A percentile compares a stretch with the other conserved stretches of the same genome.
phyloP scores from a whole-genome alignment of 2,113 vertebrate genomes.

The Trichechus manatus region DNA sequence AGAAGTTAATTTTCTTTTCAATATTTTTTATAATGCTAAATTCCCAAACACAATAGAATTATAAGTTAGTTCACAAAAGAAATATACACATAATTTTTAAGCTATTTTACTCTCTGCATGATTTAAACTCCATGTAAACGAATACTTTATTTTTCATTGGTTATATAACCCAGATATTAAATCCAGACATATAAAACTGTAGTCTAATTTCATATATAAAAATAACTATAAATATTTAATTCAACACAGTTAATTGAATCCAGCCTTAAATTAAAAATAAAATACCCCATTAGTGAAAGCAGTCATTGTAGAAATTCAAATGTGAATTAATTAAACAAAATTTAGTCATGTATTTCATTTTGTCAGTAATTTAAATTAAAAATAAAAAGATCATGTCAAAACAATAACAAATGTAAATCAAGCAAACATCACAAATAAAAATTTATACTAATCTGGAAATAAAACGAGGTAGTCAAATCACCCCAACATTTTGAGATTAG shows the following conservation, averaged over 20 bases:
- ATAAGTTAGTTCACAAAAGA: background rate
- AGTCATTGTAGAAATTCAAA: background rate
- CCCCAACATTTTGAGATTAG: background rate
- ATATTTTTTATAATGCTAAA: background rate
- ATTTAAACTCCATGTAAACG: background rate
- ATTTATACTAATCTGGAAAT: background rate
- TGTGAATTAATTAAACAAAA: background rate
- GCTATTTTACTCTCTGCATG: background rate
- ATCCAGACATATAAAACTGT: background rate
- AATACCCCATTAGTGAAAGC: background rate
- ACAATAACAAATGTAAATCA: background rate
- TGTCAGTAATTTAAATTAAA: background rate
- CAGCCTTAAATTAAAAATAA: background rate
- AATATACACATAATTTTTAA: no score
- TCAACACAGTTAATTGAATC: background rate
- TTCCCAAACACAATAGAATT: background rate
- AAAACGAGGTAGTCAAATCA: background rate
- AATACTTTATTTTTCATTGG: background rate
- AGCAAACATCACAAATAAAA: background rate
- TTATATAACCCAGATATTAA: background rate
- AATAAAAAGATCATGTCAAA: background rate
- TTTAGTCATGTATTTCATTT: background rate
- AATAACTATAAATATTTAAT: background rate
- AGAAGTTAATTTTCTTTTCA: background rate
- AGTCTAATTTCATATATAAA: background rate